Evolutionary conservation across 2,888 invertebrate genomes (phyloP), one percentile per base, ranked within the genome.

Genomic region (Dicyrtoma fusca): DNA sequence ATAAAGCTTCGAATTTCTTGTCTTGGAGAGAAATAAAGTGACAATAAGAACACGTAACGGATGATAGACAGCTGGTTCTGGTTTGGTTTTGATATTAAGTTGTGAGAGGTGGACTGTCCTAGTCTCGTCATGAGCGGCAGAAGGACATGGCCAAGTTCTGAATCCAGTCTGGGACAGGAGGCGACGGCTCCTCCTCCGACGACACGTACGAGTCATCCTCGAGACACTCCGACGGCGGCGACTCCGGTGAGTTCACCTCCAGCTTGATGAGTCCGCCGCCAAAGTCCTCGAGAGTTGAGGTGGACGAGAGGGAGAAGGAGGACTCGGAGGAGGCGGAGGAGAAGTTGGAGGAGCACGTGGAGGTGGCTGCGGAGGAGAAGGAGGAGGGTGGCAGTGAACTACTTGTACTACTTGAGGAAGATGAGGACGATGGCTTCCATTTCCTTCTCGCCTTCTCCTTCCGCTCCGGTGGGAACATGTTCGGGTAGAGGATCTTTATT

Each of bases 401-500:
- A 8, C 8, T 8, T 34, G n/a, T n/a, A n/a, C n/a, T n/a, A n/a
- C n/a, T n/a, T 4, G 59, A 21, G 13, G 61, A 11, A 26, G 26
- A 26, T 2, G 44, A 42, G 8, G 45, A 62, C 4, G 47, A 45
- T 23, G 61, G 51, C 49, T 61, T 71, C 72, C 74, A 75, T 45
- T 75, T 75, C 17, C 75, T 19, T 23, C 51, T 26, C 1, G 77
- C 78, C 69, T 78, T 79, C 63, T 71, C 76, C 49, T 68, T 71
- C 47, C 78, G 59, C 23, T 72, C 72, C 44, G 78, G 79, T 14
- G 79, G 79, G 51, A 81, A 78, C 55, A 80, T 66, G 19, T 74
- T 74, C 19, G 81, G 79, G 53, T 75, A 81, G 42, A 81, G 51
- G 19, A 79, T n/a, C 17, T 74, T 73, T 13, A 81, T 74, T 70